Conservation (phyloP, 2,113 vertebrate genomes). For the Orcinus orca region DNA sequence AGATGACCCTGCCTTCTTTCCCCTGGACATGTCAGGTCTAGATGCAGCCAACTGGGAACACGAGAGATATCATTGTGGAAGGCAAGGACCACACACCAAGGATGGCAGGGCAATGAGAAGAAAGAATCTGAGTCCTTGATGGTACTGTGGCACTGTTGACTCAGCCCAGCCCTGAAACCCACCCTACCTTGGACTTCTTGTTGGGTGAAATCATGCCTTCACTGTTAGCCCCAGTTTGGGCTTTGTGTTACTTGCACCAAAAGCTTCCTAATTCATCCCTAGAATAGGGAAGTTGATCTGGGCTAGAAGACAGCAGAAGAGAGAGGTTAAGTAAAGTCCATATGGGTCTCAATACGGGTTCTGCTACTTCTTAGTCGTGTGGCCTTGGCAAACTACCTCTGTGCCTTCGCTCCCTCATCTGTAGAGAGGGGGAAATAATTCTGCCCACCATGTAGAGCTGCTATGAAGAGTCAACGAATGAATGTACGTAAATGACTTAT, state of each 20-base stretch:
- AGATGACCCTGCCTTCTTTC: neutral
- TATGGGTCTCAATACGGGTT: accelerated
- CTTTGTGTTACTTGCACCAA: neutral
- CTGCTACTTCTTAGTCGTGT: neutral
- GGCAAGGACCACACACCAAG: accelerated
- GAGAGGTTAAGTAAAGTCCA: neutral
- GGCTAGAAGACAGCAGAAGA: too few species aligned
- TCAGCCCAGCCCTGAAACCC: neutral
- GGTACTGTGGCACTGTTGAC: accelerated
- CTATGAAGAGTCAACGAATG: neutral
- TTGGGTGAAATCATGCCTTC: neutral
- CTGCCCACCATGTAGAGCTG: neutral
- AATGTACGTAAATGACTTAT: accelerated
- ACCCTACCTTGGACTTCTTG: accelerated
- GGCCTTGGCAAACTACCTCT: too few species aligned
- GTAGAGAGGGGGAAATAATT: neutral
- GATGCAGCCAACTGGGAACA: neutral
- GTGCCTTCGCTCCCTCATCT: neutral
- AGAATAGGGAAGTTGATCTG: neutral
- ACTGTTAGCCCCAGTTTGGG: neutral
- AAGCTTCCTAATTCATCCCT: neutral
- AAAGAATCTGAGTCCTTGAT: accelerated
- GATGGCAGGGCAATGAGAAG: neutral
- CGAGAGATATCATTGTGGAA: neutral
- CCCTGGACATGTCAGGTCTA: neutral